Percentiles rank a stretch among this genome's conserved stretches.
Evolutionary conservation across 2,797 vertebrate species (phyloP).

Genomic region (Semotilus atromaculatus): DNA sequence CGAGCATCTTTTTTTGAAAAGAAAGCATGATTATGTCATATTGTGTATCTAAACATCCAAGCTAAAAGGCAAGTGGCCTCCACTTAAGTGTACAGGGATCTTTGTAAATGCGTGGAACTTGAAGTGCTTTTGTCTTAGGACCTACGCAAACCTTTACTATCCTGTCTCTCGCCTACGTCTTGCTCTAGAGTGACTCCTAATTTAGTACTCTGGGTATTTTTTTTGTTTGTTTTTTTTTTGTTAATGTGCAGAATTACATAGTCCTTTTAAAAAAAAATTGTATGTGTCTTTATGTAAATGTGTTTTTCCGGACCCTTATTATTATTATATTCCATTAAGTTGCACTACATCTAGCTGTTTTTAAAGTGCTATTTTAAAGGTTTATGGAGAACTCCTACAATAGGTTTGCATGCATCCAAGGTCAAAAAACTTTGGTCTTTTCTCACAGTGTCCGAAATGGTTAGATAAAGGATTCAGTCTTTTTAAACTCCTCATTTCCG

Average conservation of each 20-base stretch:
- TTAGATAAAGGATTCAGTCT: no score
- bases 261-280: no score
- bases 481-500: no score
- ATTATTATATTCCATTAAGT: neutral
- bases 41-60: neutral
- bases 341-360: neutral
- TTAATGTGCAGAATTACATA: no score
- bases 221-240: no score
- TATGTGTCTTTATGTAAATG: no score
- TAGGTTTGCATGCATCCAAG: no score
- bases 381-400: no score
- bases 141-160: neutral
- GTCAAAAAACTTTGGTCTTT: no score
- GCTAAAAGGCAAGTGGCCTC: slow-evolving; percentile 15
- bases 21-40: slow-evolving; percentile 37
- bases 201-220: no score
- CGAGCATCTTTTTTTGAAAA: slow-evolving; percentile 13
- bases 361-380: no score
- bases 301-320: neutral
- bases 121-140: slow-evolving; percentile 17
- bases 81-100: slow-evolving; percentile 8
- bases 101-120: slow-evolving; percentile 12
- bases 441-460: no score
- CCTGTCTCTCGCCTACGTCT: neutral
- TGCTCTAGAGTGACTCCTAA: neutral